phyloP scores from a whole-genome alignment of 2,888 invertebrate species.

The Phalera bucephala region DNA sequence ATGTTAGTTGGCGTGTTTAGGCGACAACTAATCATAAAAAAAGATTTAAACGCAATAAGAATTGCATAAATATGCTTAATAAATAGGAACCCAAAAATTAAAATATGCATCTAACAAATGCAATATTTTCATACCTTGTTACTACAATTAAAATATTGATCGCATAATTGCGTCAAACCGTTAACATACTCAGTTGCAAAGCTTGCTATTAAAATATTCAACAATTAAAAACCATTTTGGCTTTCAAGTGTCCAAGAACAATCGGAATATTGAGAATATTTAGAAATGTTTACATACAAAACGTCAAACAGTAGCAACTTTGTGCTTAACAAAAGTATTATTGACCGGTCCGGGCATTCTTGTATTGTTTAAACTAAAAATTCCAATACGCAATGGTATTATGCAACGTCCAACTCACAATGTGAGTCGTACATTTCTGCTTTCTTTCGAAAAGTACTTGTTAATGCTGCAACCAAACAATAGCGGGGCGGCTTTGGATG shows the following conservation, averaged over 20 bases:
- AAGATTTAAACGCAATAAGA: no score
- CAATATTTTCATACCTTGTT: not conserved
- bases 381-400: constrained; percentile 48
- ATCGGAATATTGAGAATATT: constrained; percentile 7
- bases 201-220: not conserved
- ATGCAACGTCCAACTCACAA: constrained; percentile 33
- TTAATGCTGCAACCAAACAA: constrained; percentile 43
- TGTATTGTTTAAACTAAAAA: constrained; percentile 58
- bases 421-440: constrained; percentile 44
- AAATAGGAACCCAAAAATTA: no score
- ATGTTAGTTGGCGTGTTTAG: no score
- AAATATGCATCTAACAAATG: not conserved
- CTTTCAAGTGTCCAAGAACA: constrained; percentile 7
- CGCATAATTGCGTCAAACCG: not conserved
- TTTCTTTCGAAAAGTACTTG: constrained; percentile 40
- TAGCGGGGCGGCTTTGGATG: constrained; percentile 42
- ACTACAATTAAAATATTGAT: not conserved
- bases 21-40: no score
- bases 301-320: constrained; percentile 18
- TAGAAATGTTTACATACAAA: constrained; percentile 17
- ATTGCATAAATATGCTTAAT: no score
- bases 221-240: not conserved
- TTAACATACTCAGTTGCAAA: not conserved
- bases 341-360: constrained; percentile 26
- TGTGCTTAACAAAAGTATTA: constrained; percentile 28